Base-by-base conservation (phyloP, 2,113 vertebrate genomes). In the Strigops habroptila region DNA sequence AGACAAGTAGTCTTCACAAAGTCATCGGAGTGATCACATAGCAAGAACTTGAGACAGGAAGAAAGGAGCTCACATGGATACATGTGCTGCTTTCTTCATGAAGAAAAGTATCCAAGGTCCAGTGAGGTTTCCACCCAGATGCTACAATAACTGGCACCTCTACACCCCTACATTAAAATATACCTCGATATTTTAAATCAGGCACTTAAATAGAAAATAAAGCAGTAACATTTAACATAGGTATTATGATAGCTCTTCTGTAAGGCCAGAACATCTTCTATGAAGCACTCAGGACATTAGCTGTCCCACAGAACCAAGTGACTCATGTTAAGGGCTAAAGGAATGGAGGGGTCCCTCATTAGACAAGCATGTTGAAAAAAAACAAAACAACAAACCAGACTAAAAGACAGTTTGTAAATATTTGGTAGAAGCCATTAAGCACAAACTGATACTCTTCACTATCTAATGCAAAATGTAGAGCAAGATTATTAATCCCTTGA, bases 381-480 rank as follows among this genome's bases (percentile, higher is more conserved):
- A n/a, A 30, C 5, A 12, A 25, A 31, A 27, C 6, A 33, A 18
- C 28, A 18, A 51, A 18, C 10, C 60, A 60, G 16, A 44, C 59
- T 70, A 51, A 86, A 76, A 88, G 71, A 78, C 31, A 10, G 12
- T 90, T 83, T 95, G 51, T 25, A 93, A 93, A 41, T 94, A 95
- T 97, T 97, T 96, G 94, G 95, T 96, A 94, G 48, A 96, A 95
- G 93, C 94, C 88, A 84, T 91, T 94, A 95, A 70, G 19, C 30
- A 77, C 64, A 82, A 95, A 78, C 68, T 39, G 78, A 53, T 19
- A 68, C 64, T 82, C 39, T 75, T 67, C 24, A 30, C 46, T 77
- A 55, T 9, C 33, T 68, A 77, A 83, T 22, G 60, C 28, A 96
- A 96, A 94, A 94, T 22, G 65, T 51, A 94, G 83, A 82, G 73